phyloP scores from a whole-genome alignment of 2,797 vertebrate species.

The Labroides dimidiatus region DNA sequence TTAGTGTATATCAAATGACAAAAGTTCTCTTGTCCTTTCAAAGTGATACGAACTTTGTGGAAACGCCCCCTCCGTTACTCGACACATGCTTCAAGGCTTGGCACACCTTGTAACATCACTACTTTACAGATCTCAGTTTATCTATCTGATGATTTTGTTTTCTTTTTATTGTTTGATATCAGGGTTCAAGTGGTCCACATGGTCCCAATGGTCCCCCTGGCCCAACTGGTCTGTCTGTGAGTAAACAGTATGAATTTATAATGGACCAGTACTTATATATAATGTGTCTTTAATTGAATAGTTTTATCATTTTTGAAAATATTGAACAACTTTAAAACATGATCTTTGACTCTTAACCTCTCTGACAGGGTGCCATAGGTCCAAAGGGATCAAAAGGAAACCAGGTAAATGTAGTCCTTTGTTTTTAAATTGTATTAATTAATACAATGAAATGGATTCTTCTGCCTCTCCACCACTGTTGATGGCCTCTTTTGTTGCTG shows the following conservation, averaged over 20 bases:
- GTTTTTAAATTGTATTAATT: not conserved
- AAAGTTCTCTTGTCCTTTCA: no score
- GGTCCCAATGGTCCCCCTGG: conserved; percentile 91
- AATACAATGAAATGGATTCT: not conserved
- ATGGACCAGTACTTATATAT: no score
- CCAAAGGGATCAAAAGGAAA: conserved; percentile 84
- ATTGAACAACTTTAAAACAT: not conserved
- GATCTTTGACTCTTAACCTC: not conserved
- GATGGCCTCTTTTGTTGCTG: conserved; percentile 7
- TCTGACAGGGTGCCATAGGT: conserved; percentile 76
- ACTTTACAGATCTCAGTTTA: not conserved
- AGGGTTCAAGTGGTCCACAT: conserved; percentile 89
- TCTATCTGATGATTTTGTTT: conserved; percentile 5
- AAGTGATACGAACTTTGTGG: no score
- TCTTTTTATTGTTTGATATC: conserved; percentile 17
- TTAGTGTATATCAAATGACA: not conserved
- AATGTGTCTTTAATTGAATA: not conserved
- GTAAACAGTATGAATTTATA: conserved; percentile 29
- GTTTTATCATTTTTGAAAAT: not conserved
- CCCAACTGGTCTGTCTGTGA: conserved; percentile 91
- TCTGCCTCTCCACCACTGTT: not conserved
- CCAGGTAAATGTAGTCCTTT: conserved; percentile 62
- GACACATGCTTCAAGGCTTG: no score
- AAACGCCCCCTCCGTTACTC: no score
- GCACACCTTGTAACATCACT: no score